phyloP scores from a whole-genome alignment of 2,113 vertebrate species.

The Daphoenositta chrysoptera region DNA sequence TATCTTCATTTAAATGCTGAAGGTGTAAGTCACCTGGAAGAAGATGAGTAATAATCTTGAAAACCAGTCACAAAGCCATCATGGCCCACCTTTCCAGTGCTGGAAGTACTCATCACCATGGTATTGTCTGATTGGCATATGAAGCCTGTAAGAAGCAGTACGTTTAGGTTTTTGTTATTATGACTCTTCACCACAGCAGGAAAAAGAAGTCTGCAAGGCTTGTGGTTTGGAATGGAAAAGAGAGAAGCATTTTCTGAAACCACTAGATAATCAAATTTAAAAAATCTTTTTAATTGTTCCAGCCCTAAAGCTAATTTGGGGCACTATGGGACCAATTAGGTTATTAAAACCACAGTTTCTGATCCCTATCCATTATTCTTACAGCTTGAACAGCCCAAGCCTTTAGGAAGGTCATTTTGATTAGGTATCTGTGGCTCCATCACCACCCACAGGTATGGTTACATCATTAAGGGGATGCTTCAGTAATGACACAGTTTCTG shows the following conservation, averaged over 20 bases:
- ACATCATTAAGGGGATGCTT: background rate
- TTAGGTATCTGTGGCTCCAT: background rate
- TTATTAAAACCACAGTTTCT: conserved; percentile 29
- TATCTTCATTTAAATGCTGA: background rate
- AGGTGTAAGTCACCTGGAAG: background rate
- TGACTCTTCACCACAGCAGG: background rate
- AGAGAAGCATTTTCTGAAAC: background rate
- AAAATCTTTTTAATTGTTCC: conserved; percentile 25
- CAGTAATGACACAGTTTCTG: background rate
- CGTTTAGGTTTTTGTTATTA: background rate
- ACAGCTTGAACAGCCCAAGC: background rate
- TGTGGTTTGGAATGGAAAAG: conserved; percentile 23
- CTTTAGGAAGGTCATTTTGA: conserved; percentile 15
- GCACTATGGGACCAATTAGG: conserved; percentile 26
- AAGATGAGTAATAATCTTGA: background rate
- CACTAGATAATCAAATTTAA: conserved; percentile 35
- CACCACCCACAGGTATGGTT: background rate
- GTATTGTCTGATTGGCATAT: background rate
- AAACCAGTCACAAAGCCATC: background rate
- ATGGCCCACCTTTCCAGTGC: background rate
- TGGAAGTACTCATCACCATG: background rate
- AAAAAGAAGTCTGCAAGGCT: background rate
- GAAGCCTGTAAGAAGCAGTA: background rate
- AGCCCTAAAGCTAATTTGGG: background rate
- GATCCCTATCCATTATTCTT: conserved; percentile 28